phyloP scores from a whole-genome alignment of 2,888 invertebrate genomes.

The Polydrusus pterygomalis region DNA sequence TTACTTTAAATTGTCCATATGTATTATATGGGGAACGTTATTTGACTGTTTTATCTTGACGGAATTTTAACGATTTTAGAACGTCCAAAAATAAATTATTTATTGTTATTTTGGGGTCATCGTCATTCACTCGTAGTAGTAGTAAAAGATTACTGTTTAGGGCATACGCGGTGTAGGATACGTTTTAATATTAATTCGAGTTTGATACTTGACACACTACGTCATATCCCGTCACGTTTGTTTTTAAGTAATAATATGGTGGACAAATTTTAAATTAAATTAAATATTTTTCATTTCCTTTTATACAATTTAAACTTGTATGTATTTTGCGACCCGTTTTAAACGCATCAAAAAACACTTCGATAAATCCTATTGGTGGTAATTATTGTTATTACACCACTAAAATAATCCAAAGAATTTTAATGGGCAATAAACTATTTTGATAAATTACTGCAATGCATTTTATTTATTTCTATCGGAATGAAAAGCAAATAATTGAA shows the following conservation, averaged over 20 bases:
- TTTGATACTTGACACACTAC: background rate
- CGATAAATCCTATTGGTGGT: background rate
- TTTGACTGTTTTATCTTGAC: conserved; percentile 41
- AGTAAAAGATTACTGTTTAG: background rate
- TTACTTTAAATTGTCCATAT: conserved; percentile 29
- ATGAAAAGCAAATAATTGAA: background rate
- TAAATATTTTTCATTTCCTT: too few relatives aligned
- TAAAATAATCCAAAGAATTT: conserved; percentile 10
- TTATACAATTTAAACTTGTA: too few relatives aligned
- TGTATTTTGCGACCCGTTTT: too few relatives aligned
- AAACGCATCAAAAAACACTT: too few relatives aligned
- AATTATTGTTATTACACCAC: background rate
- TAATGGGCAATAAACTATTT: background rate
- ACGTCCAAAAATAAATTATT: conserved; percentile 20
- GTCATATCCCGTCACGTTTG: background rate
- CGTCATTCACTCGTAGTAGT: background rate
- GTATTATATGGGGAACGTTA: background rate
- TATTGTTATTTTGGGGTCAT: conserved; percentile 4
- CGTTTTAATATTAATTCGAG: background rate
- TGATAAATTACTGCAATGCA: background rate
- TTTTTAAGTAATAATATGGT: background rate
- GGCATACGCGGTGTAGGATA: background rate
- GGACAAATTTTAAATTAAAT: too few relatives aligned
- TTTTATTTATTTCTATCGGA: background rate
- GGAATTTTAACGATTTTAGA: conserved; percentile 41